A percentile compares a stretch with the other conserved stretches of the same genome.
These are phyloP conservation scores for Coluber constrictor DNA, from an alignment of 2,797 vertebrate genomes.

Conservation along the genomic window DNA sequence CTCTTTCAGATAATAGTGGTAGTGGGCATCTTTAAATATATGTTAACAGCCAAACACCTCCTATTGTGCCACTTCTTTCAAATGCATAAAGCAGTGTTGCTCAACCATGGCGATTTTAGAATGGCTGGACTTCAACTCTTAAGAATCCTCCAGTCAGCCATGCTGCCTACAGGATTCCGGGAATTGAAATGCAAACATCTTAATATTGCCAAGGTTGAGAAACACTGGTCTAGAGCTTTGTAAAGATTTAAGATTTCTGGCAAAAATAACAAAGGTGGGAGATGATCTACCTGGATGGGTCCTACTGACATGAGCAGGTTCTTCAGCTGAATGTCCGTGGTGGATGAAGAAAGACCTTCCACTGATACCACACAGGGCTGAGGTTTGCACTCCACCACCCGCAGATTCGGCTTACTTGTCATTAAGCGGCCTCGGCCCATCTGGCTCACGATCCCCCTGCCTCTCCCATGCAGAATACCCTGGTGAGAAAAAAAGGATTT, in stretches of 20 bases:
- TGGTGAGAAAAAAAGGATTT: constrained; percentile 71
- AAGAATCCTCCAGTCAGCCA: no score
- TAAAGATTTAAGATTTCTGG: constrained; percentile 56
- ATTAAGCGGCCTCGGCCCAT: constrained; percentile 79
- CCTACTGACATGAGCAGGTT: constrained; percentile 95
- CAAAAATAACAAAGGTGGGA: constrained; percentile 49
- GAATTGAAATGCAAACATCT: background rate
- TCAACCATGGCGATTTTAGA: background rate
- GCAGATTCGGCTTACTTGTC: constrained; percentile 83
- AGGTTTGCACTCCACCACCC: constrained; percentile 77
- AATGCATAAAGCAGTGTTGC: constrained; percentile 36
- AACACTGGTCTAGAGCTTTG: constrained; percentile 33
- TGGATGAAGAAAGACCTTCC: constrained; percentile 94
- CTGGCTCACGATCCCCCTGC: constrained; percentile 80
- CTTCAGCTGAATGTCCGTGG: constrained; percentile 88
- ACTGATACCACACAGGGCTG: constrained; percentile 87
- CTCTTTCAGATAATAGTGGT: constrained; percentile 14
- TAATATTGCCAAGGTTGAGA: background rate
- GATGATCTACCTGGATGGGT: constrained; percentile 87
- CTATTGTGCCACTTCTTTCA: constrained; percentile 31
- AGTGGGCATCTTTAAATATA: constrained; percentile 42
- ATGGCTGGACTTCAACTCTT: background rate
- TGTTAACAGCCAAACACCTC: constrained; percentile 37
- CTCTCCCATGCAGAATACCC: constrained; percentile 87
- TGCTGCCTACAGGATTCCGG: background rate